These are phyloP conservation scores for Albula goreensis DNA, from an alignment of 2,113 vertebrate genomes.

Conservation along the genomic window DNA sequence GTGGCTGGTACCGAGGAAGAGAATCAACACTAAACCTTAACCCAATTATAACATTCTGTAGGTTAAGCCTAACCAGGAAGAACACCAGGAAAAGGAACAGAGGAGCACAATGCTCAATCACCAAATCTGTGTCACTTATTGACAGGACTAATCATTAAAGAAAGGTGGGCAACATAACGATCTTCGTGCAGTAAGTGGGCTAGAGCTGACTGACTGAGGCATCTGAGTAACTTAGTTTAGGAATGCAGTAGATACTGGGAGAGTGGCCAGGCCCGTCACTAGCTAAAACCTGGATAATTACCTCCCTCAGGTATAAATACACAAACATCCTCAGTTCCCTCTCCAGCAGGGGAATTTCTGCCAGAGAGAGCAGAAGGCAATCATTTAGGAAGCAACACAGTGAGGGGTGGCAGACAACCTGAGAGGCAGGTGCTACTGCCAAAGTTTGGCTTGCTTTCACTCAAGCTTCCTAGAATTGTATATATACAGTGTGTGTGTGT, in stretches of 20 bases:
- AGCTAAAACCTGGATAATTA: conserved; percentile 17
- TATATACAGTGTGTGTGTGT: not conserved
- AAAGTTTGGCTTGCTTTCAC: not conserved
- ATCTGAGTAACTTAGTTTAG: conserved; percentile 5
- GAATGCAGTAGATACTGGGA: not conserved
- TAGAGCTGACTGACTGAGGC: not conserved
- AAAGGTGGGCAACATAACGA: not conserved
- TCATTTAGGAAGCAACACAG: conserved; percentile 5
- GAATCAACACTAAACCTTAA: not conserved
- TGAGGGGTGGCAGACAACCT: not conserved
- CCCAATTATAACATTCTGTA: not conserved
- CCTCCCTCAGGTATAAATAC: conserved; percentile 23
- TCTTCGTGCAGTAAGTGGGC: not conserved
- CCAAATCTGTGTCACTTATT: not conserved
- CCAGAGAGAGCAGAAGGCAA: conserved; percentile 13
- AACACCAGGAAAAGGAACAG: not conserved
- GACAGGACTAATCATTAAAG: not conserved
- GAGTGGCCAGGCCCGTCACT: conserved; percentile 2
- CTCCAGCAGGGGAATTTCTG: conserved; percentile 3
- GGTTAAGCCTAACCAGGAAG: not conserved
- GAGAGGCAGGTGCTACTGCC: not conserved
- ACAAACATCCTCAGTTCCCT: conserved; percentile 5
- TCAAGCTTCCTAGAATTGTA: not conserved
- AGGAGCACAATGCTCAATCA: not conserved
- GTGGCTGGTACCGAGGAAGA: not conserved